These are phyloP conservation scores for Alethe castanea DNA, from an alignment of 2,113 vertebrate genomes.

Conservation along the genomic window DNA sequence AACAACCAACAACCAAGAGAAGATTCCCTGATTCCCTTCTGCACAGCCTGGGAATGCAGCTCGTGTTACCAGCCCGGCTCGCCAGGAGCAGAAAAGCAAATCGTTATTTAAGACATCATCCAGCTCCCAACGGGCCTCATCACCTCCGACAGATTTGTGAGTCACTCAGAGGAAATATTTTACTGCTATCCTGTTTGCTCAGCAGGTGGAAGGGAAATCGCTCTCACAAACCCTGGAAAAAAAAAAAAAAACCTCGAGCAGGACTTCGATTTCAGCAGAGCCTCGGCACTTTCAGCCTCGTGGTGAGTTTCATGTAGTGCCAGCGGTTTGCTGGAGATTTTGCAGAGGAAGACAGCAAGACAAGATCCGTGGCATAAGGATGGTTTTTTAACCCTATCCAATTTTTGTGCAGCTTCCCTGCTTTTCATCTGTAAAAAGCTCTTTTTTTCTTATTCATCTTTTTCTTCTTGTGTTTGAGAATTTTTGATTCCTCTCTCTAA, in stretches of 20 bases:
- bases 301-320: background rate
- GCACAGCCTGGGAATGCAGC: background rate
- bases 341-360: background rate
- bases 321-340: background rate
- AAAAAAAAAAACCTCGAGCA: background rate
- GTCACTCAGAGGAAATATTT: conserved; percentile 61
- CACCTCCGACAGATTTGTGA: conserved; percentile 54
- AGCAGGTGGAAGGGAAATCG: conserved; percentile 67
- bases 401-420: background rate
- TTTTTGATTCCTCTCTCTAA: background rate
- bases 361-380: background rate
- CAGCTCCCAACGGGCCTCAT: conserved; percentile 15
- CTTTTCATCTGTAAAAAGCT: background rate
- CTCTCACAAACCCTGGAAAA: conserved; percentile 40
- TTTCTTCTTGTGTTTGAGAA: background rate
- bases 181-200: conserved; percentile 69
- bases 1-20: background rate
- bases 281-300: background rate
- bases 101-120: conserved; percentile 36
- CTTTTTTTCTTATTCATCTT: background rate
- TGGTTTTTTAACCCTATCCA: background rate
- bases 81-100: conserved; percentile 1
- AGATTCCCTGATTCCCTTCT: background rate
- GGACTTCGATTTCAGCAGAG: background rate
- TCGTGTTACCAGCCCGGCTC: background rate